Percentiles rank a stretch among this genome's conserved stretches.
These are phyloP conservation scores for Ormyrus rosae DNA, from an alignment of 2,888 invertebrate genomes.

Conservation along the genomic window DNA sequence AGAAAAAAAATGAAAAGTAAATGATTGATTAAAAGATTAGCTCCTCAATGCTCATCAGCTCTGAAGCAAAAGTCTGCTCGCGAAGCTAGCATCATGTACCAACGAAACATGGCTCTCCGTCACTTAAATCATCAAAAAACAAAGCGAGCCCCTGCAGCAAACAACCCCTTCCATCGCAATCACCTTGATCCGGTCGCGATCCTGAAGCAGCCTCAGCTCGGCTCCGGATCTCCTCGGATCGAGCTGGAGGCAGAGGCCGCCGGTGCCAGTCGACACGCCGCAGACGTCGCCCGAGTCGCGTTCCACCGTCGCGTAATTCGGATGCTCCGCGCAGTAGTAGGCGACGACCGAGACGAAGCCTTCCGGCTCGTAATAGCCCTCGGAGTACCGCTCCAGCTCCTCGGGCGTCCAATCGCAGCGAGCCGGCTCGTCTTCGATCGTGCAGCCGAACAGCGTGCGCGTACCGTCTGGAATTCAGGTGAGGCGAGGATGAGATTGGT, in stretches of 20 bases:
- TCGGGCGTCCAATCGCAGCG: conserved; percentile 68
- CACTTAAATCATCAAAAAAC: too few relatives aligned
- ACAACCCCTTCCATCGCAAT: background rate
- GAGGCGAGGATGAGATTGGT: background rate
- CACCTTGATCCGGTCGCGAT: background rate
- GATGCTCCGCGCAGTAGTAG: conserved; percentile 75
- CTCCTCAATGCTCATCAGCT: too few relatives aligned
- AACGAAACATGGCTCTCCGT: background rate
- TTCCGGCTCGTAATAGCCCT: conserved; percentile 21
- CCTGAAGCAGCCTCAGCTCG: background rate
- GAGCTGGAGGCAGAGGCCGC: background rate
- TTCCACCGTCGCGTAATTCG: conserved; percentile 77
- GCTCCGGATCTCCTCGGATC: background rate
- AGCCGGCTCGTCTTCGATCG: conserved; percentile 65
- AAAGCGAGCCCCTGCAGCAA: too few relatives aligned
- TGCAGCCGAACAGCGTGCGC: conserved; percentile 64
- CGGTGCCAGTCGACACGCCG: conserved; percentile 60
- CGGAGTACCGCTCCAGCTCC: conserved; percentile 64
- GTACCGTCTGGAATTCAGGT: conserved; percentile 65
- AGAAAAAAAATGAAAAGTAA: too few relatives aligned
- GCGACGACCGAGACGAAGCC: conserved; percentile 69
- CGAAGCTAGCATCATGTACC: background rate
- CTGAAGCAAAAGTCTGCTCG: too few relatives aligned
- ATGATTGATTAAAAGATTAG: too few relatives aligned
- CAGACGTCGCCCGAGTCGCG: conserved; percentile 69